phyloP scores from a whole-genome alignment of 2,797 vertebrate species.

The Xyrichtys novacula region DNA sequence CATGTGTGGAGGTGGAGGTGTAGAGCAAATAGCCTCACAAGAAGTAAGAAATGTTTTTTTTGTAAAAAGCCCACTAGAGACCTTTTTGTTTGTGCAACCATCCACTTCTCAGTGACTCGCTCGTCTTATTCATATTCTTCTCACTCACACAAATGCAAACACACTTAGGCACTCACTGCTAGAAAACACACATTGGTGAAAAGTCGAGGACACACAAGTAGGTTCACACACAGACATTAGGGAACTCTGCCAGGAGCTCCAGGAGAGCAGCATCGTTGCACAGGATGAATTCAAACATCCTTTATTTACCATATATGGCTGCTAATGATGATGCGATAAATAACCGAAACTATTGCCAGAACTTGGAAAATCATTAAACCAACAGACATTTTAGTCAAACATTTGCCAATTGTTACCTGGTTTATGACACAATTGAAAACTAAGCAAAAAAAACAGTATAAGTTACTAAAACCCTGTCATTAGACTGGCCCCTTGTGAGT shows the following conservation, averaged over 20 bases:
- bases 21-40: slow-evolving; percentile 26
- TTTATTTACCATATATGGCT: slow-evolving; percentile 1
- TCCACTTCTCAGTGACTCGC: neutral
- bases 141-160: slow-evolving; percentile 30
- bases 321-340: slow-evolving; percentile 1
- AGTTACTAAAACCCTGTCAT: no score
- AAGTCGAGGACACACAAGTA: slow-evolving; percentile 1
- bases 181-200: slow-evolving; percentile 22
- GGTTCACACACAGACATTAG: neutral
- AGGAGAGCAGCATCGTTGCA: slow-evolving; percentile 44
- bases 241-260: slow-evolving; percentile 14
- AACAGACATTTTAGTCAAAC: no score
- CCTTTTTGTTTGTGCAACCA: neutral
- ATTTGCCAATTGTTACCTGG: no score
- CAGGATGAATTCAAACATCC: slow-evolving; percentile 29
- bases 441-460: no score
- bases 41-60: slow-evolving; percentile 4
- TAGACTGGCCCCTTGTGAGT: no score
- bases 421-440: no score
- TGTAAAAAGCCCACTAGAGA: slow-evolving; percentile 18
- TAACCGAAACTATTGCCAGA: neutral
- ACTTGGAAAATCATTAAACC: no score
- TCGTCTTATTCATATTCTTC: slow-evolving; percentile 14
- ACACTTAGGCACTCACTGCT: slow-evolving; percentile 14
- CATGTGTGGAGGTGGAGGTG: neutral